phyloP scores from a whole-genome alignment of 2,113 vertebrate genomes.

The Otolemur garnettii region DNA sequence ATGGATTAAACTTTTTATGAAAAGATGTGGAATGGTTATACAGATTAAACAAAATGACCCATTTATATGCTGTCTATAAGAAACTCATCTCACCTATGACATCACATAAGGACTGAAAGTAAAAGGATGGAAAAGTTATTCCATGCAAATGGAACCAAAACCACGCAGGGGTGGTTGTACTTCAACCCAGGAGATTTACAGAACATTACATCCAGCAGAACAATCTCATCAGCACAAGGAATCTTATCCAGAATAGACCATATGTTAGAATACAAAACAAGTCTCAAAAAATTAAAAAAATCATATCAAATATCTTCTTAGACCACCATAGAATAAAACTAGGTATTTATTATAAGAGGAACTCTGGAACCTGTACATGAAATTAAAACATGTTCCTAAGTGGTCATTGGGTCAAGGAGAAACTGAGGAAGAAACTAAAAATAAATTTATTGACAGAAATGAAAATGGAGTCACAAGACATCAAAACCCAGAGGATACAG shows the following conservation, averaged over 20 bases:
- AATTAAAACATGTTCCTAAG: background rate
- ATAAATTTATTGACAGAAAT: background rate
- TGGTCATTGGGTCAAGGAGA: background rate
- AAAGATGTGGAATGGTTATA: background rate
- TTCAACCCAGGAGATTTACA: background rate
- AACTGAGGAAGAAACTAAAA: background rate
- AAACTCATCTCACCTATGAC: background rate
- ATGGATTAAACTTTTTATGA: background rate
- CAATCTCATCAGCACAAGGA: background rate
- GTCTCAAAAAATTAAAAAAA: background rate
- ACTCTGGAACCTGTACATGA: background rate
- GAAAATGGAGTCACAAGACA: background rate
- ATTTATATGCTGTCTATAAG: background rate
- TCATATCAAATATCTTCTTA: background rate
- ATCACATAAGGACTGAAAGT: background rate
- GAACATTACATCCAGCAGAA: background rate
- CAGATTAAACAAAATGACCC: background rate
- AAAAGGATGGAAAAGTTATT: background rate
- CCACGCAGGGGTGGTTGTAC: background rate
- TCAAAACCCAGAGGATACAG: background rate
- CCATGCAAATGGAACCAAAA: background rate
- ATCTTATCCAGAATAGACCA: background rate
- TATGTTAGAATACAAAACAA: background rate
- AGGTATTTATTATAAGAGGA: background rate
- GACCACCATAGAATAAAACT: background rate